Evolutionary conservation across 2,888 invertebrate species (phyloP).

Genomic region (Hirtodrosophila cameraria): DNA sequence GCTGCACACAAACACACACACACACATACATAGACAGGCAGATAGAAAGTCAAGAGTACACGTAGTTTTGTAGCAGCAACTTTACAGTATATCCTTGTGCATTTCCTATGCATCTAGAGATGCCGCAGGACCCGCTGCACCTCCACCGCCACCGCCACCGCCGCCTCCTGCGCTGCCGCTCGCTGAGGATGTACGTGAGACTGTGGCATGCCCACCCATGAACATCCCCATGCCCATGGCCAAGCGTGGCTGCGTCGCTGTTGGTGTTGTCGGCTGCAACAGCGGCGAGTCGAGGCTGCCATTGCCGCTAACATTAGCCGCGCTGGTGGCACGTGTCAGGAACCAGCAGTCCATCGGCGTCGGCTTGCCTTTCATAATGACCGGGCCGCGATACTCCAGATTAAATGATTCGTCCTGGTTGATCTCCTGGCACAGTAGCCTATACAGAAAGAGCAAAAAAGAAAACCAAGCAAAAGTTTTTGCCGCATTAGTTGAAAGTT

Average conservation of each 20-base stretch:
- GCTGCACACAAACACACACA: slow-evolving; percentile 10
- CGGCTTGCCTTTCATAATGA: slow-evolving; percentile 96
- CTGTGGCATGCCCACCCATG: slow-evolving; percentile 62
- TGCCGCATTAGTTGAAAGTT: slow-evolving; percentile 15
- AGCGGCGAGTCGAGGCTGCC: slow-evolving; percentile 74
- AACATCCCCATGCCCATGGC: slow-evolving; percentile 51
- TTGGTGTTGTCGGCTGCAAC: slow-evolving; percentile 68
- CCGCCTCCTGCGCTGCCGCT: slow-evolving; percentile 17
- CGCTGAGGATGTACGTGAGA: slow-evolving; percentile 75
- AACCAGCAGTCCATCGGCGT: slow-evolving; percentile 98
- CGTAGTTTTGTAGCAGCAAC: slow-evolving; percentile 51
- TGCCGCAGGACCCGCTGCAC: slow-evolving; percentile 34
- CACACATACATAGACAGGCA: slow-evolving; percentile 40
- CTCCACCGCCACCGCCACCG: slow-evolving; percentile 16
- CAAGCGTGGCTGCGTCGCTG: slow-evolving; percentile 49
- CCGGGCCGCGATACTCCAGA: slow-evolving; percentile 93
- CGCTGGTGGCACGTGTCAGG: slow-evolving; percentile 85
- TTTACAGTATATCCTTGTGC: slow-evolving; percentile 78
- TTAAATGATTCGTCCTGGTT: slow-evolving; percentile 93
- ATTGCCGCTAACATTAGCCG: slow-evolving; percentile 61
- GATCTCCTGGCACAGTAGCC: slow-evolving; percentile 91
- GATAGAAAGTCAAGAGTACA: slow-evolving; percentile 41
- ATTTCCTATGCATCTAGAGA: slow-evolving; percentile 76
- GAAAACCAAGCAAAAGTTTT: slow-evolving; percentile 1
- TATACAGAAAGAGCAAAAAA: slow-evolving; percentile 84